phyloP scores from a whole-genome alignment of 1,140 invertebrate species.

The Holotrichia oblita region DNA sequence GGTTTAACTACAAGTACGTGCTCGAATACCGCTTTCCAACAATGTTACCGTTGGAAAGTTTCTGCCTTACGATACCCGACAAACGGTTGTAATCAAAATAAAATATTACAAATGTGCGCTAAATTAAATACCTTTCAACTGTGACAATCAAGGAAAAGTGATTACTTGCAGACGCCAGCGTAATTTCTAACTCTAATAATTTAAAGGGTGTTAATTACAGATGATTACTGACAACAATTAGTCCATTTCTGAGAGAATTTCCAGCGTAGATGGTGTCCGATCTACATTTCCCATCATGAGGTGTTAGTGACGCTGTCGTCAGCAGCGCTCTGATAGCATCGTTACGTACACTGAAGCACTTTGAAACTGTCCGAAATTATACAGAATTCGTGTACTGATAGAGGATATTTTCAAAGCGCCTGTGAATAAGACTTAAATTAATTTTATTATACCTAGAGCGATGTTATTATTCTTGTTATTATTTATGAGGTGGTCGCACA shows the following conservation, averaged over 20 bases:
- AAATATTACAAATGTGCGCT: neutral
- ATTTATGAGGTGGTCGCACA: too few relatives aligned
- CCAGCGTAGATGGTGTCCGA: conserved; percentile 11
- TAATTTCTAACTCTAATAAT: conserved; percentile 3
- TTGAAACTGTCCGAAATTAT: too few relatives aligned
- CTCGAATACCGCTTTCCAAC: too few relatives aligned
- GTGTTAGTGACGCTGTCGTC: conserved; percentile 11
- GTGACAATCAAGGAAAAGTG: neutral
- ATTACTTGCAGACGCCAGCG: conserved; percentile 9
- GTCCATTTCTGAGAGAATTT: conserved; percentile 7
- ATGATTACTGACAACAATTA: conserved; percentile 17
- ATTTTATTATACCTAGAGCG: too few relatives aligned
- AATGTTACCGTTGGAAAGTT: too few relatives aligned
- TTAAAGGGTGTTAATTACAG: conserved; percentile 20
- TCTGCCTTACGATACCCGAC: too few relatives aligned
- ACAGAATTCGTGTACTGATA: too few relatives aligned
- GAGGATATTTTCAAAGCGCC: too few relatives aligned
- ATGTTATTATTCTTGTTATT: too few relatives aligned
- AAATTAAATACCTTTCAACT: neutral
- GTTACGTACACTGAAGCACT: neutral
- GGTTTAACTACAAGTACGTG: too few relatives aligned
- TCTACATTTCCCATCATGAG: neutral
- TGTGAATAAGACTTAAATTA: too few relatives aligned
- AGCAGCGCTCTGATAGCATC: neutral
- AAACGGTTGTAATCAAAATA: neutral